Conservation (phyloP, 2,113 vertebrate genomes). For the Astur gentilis region DNA sequence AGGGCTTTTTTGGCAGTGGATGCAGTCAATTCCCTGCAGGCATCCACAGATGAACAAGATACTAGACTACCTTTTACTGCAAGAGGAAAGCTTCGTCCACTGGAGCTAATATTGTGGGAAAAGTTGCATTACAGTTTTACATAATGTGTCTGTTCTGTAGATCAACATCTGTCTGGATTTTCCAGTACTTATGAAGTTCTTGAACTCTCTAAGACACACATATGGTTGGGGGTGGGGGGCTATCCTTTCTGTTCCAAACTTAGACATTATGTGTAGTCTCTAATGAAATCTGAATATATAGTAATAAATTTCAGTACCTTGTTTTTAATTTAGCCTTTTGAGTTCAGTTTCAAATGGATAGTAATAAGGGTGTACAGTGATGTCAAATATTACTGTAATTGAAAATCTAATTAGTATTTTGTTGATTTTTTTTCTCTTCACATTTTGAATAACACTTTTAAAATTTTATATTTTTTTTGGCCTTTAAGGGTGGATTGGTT, state of each 20-base stretch:
- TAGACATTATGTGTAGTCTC: neutral
- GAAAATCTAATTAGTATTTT: neutral
- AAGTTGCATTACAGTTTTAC: neutral
- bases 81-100: neutral
- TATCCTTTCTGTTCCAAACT: neutral
- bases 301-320: neutral
- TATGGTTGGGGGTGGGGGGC: neutral
- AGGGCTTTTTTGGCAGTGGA: neutral
- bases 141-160: neutral
- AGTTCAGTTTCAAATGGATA: neutral
- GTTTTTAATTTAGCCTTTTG: neutral
- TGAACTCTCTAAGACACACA: neutral
- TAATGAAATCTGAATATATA: neutral
- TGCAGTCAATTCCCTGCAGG: neutral
- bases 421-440: neutral
- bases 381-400: neutral
- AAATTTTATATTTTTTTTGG: neutral
- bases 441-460: neutral
- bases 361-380: neutral
- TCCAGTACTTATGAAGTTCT: neutral
- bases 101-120: neutral
- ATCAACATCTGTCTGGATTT: neutral
- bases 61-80: constrained; percentile 1
- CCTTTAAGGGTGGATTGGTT: neutral
- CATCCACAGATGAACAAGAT: neutral